Evolutionary conservation across 2,113 vertebrate genomes (phyloP), one percentile per base, ranked within the genome.

Genomic region (Rhabdornis inornatus): DNA sequence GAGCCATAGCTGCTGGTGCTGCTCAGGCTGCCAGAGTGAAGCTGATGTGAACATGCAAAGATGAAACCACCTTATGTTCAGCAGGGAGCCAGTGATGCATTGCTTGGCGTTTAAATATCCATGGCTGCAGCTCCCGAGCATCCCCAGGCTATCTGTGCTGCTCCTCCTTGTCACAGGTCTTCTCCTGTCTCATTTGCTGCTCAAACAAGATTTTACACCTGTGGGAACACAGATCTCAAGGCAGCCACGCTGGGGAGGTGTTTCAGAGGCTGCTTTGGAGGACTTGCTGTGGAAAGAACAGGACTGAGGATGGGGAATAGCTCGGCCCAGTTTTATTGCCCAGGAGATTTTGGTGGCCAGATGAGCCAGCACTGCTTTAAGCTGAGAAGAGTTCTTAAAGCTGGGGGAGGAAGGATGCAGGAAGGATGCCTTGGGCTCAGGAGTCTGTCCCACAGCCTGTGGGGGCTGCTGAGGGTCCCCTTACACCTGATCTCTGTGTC

Each of bases 51-150:
- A 70, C 61, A 9, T 52, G 85, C 87, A 63, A 78, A 70, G 90
- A 78, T 78, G 90, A 94, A 92, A 86, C 85, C 76, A 30, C 83
- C 80, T 86, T 11, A 3, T 5, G 52, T 96, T 93, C 87, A 90
- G 87, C 7, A 0, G 90, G 96, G 71, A 96, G 90, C 79, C 92
- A 77, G 92, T 77, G 66, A 77, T 57, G 35, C 59, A 20, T 59
- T 47, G 23, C 79, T 91, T 66, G 82, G 85, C 55, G 33, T 94
- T 91, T 88, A 69, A 79, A 70, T 63, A 69, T 28, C 84, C n/a
- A 5, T 6, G 55, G 55, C 91, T 91, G 52, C 66, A 40, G 37
- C 90, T 93, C 89, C 85, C 42, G 1, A 30, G 37, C 68, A 50
- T 91, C 75, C 55, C 85, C 9, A 2, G 92, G 75, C 75, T 76